These are phyloP conservation scores for Linyphia triangularis DNA, from an alignment of 2,888 invertebrate species.

Conservation along the genomic window DNA sequence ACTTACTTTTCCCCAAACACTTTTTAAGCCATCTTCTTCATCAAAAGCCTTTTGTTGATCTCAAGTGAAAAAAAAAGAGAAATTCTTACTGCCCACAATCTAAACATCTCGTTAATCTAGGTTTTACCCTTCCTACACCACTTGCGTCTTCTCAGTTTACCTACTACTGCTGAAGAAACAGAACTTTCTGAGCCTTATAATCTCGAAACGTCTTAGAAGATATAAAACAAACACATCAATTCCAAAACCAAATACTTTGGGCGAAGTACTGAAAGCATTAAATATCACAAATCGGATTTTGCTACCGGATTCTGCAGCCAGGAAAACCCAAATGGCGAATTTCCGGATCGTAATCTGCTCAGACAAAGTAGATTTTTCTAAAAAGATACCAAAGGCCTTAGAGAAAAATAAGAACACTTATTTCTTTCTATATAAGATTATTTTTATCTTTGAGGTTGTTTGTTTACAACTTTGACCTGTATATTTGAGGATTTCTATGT, in stretches of 20 bases:
- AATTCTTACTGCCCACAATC: background rate
- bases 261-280: background rate
- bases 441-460: no score
- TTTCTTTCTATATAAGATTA: no score
- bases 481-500: no score
- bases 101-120: background rate
- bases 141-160: background rate
- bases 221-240: background rate
- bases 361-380: background rate
- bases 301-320: background rate
- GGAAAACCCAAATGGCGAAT: background rate
- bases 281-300: background rate
- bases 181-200: background rate
- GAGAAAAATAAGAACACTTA: background rate
- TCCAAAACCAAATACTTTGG: background rate
- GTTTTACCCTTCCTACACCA: background rate
- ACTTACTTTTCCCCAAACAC: no score
- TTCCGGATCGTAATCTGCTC: background rate
- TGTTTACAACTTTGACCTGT: no score
- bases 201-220: background rate
- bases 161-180: no score
- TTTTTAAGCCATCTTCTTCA: no score
- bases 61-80: background rate
- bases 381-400: background rate
- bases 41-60: background rate